Conservation (phyloP, 2,888 invertebrate genomes). For the Deilephila elpenor region DNA sequence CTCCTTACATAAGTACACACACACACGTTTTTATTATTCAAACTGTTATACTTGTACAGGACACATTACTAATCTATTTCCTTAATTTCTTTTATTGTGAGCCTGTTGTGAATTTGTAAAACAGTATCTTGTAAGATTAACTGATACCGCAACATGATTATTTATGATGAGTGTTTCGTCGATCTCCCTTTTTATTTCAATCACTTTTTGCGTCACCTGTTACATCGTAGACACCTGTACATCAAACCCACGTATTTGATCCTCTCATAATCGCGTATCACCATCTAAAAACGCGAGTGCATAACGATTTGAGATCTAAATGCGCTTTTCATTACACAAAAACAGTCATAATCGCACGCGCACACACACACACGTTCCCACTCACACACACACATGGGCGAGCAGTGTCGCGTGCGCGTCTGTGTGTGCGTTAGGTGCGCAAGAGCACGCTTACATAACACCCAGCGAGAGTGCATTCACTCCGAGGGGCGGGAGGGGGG, state of each 20-base stretch:
- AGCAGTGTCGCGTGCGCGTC: slow-evolving; percentile 32
- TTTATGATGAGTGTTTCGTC: too few species aligned
- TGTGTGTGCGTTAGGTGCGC: slow-evolving; percentile 53
- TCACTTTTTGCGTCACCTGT: background rate
- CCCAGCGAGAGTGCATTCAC: slow-evolving; percentile 80
- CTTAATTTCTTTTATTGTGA: background rate
- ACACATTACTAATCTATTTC: background rate
- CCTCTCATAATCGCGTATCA: slow-evolving; percentile 36
- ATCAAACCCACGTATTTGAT: slow-evolving; percentile 5
- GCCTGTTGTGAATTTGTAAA: too few species aligned
- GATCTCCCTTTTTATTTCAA: background rate
- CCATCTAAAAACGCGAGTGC: slow-evolving; percentile 37
- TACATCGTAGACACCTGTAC: background rate
- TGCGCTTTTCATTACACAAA: slow-evolving; percentile 53
- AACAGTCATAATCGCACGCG: slow-evolving; percentile 46
- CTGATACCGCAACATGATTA: too few species aligned
- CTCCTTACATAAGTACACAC: too few species aligned
- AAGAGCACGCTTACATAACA: slow-evolving; percentile 68
- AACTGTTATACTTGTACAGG: background rate
- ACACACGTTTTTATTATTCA: too few species aligned
- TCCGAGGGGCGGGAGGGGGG: slow-evolving; percentile 47
- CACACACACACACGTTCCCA: slow-evolving; percentile 42
- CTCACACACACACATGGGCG: slow-evolving; percentile 48
- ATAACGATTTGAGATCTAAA: slow-evolving; percentile 48
- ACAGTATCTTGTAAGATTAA: too few species aligned